Percentiles rank a stretch among this genome's conserved stretches.
These are phyloP conservation scores for Lordiphosa clarofinis DNA, from an alignment of 1,140 invertebrate species.

Conservation along the genomic window DNA sequence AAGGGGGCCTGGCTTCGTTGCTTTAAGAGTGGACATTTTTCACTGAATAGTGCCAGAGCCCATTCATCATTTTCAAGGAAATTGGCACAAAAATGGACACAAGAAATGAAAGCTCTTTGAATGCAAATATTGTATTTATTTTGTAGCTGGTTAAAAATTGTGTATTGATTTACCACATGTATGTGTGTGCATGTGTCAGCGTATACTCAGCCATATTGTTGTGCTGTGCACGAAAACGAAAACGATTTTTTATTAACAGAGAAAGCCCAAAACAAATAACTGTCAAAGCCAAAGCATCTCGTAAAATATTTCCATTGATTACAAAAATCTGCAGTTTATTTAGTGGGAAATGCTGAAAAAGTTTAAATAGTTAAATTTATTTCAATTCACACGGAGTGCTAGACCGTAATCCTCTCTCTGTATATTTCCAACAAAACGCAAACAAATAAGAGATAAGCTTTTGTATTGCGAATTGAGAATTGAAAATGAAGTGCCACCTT, in stretches of 20 bases:
- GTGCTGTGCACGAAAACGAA: no score
- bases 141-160: constrained; percentile 38
- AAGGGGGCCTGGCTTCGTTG: constrained; percentile 12
- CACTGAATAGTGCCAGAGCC: constrained; percentile 16
- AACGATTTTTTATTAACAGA: constrained; percentile 20
- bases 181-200: background rate
- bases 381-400: no score
- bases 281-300: constrained; percentile 1
- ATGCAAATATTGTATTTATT: constrained; percentile 62
- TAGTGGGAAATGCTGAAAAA: no score
- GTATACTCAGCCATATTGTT: no score
- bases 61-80: constrained; percentile 54
- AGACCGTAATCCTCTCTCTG: no score
- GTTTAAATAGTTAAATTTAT: no score
- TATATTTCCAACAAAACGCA: no score
- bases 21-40: constrained; percentile 15
- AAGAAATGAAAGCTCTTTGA: constrained; percentile 34
- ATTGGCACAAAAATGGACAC: constrained; percentile 15
- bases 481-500: no score
- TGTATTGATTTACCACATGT: constrained; percentile 55
- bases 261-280: background rate
- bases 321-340: no score
- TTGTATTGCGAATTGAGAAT: no score
- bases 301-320: background rate
- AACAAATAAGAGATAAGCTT: no score